Percentiles rank a stretch among this genome's conserved stretches.
These are phyloP conservation scores for Sterrhoptilus dennistouni DNA, from an alignment of 2,113 vertebrate species.

Conservation along the genomic window DNA sequence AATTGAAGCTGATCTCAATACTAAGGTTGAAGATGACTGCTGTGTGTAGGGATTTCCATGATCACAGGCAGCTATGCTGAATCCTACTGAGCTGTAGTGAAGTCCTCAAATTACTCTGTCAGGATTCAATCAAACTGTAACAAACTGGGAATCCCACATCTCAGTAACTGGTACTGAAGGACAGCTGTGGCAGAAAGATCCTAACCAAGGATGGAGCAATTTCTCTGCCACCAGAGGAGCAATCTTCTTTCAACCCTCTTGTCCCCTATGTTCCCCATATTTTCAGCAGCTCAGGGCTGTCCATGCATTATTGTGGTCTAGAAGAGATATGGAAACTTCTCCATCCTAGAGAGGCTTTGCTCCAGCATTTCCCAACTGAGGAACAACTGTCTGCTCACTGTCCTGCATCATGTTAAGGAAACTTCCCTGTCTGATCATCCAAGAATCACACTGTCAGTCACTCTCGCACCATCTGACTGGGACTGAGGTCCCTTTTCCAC, in stretches of 20 bases:
- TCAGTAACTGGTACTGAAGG: background rate
- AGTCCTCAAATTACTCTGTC: background rate
- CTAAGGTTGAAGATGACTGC: background rate
- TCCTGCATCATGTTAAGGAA: background rate
- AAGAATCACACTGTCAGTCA: background rate
- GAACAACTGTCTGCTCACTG: background rate
- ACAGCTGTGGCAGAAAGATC: background rate
- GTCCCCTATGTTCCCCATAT: accelerated
- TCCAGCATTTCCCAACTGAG: accelerated
- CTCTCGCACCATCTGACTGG: accelerated
- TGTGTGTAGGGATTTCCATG: background rate
- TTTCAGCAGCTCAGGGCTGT: background rate
- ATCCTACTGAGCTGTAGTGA: background rate
- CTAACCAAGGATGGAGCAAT: background rate
- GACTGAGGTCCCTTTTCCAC: background rate
- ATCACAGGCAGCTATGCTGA: background rate
- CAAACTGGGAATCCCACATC: background rate
- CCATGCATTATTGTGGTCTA: accelerated
- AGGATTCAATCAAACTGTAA: background rate
- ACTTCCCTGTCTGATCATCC: background rate
- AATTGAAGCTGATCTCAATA: background rate
- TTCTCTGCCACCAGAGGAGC: background rate
- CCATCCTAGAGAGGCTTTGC: background rate
- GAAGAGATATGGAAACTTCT: background rate
- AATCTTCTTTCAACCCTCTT: accelerated